Base-by-base conservation (phyloP, 2,888 invertebrate genomes). In the Eristalis pertinax region DNA sequence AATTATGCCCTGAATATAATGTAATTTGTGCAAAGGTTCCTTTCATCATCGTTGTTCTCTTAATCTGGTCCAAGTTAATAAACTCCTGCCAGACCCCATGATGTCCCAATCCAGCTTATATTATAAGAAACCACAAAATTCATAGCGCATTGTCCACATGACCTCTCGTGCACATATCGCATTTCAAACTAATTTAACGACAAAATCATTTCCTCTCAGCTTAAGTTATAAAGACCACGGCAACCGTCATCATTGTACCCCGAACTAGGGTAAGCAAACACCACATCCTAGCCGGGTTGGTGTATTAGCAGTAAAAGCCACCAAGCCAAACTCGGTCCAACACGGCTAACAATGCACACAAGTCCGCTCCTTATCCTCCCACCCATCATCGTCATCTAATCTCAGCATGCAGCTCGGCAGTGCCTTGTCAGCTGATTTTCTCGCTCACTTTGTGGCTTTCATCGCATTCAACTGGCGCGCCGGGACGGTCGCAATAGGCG, bases 361-460 rank as follows among this genome's bases (percentile, higher is more conserved):
- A 38, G 41, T 56, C 4, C 29, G 41, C 24, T 63, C 69, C 32
- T 77, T 50, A 77, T 70, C 56, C 64, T 7, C n/a, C 38, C 41
- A 15, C n/a, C 38, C 41, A n/a, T 43, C 64, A 65, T 65, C n/a
- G 56, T 65, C 50, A 50, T 50, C 50, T n/a, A 50, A 50, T 8
- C 2, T 13, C 24, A 15, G 50, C 41, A 73, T 72, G 50, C 80
- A 80, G 60, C 73, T 60, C 41, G 35, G 62, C 32, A n/a, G 32
- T 68, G 62, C 67, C 35, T 50, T 74, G 73, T 68, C 73, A 80
- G 50, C 80, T 67, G 62, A 74, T 67, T 73, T 62, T 11, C 62
- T 68, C 26, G 73, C 43, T 73, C 26, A 62, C 60, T 43, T 35
- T 64, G 80, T 35, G 72, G 67, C 60, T 78, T 78, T 38, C 56